Evolutionary conservation across 2,888 invertebrate species (phyloP), one percentile per base, ranked within the genome.

Genomic region (Dastarcus helophoroides): DNA sequence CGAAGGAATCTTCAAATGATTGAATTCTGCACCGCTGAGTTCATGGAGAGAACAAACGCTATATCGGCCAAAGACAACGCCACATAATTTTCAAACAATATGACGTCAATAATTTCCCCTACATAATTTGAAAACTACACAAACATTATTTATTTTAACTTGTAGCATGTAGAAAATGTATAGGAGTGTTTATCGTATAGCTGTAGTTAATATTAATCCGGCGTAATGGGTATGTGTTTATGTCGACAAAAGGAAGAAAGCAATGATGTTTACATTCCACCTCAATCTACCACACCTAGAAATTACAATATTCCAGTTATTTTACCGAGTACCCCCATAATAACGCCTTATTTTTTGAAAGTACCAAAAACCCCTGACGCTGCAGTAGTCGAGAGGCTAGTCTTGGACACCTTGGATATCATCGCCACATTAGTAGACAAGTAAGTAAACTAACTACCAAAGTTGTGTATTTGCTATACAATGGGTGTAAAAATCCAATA

Each of bases 341-440:
- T 42, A 30, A 34, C 49, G 19, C 42, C 49, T 33, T 51, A 47
- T 40, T 47, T 50, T 41, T 32, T 50, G 43, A 41, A 34, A 26
- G 33, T 46, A 17, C 33, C 41, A 8, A 47, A 47, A 36, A 31
- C 47, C 26, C 53, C 53, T 4, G 57, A 60, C 49, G 69, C 65
- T 23, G 64, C 54, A 38, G 61, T 58, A 31, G 74, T 84, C 12
- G 83, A 85, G 53, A 69, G 71, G 37, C 68, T 90, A 27, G 82
- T 91, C 11, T 62, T 83, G 29, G 83, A 90, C 54, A 85, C 86
- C 9, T 63, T 90, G 14, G 70, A 73, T 30, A 71, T 85, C 19
- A 85, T 90, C 38, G 75, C 85, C 33, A 77, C 81, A 3, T 71
- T 88, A 36, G 83, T 88, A 33, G 86, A 89, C 60, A 86, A 83